Percentiles rank a stretch among this genome's conserved stretches.
These are phyloP conservation scores for Cyprinodon brontotheroides DNA, from an alignment of 2,113 vertebrate species.

Conservation along the genomic window DNA sequence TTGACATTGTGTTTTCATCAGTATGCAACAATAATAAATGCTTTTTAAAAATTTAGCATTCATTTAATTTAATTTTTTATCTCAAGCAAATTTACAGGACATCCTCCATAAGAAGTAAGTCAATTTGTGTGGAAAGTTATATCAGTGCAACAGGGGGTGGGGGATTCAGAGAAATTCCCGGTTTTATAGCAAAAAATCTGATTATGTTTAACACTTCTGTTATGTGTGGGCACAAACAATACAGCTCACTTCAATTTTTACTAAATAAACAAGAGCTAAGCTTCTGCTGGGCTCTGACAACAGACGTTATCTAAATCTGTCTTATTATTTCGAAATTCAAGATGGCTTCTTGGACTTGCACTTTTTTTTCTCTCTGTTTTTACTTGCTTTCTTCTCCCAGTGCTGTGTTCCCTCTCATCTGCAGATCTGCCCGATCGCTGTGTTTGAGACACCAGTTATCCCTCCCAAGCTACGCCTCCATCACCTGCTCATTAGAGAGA, in stretches of 20 bases:
- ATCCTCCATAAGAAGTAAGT: neutral
- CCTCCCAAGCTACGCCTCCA: slow-evolving; percentile 65
- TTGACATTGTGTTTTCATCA: no score
- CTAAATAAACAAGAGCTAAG: slow-evolving; percentile 3
- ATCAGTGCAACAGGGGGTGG: neutral
- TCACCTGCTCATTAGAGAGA: slow-evolving; percentile 78
- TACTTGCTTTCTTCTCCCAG: neutral
- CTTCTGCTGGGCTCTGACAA: slow-evolving; percentile 13
- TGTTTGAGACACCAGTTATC: slow-evolving; percentile 28
- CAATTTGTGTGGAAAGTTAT: neutral
- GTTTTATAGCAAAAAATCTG: neutral
- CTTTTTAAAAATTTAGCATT: neutral
- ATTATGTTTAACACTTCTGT: slow-evolving; percentile 25
- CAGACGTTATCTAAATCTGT: slow-evolving; percentile 29
- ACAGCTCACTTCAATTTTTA: neutral
- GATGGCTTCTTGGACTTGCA: neutral
- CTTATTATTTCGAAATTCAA: slow-evolving; percentile 29
- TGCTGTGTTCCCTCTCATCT: slow-evolving; percentile 27
- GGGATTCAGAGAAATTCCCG: neutral
- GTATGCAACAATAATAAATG: neutral
- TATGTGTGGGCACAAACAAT: neutral
- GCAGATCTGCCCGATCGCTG: slow-evolving; percentile 38
- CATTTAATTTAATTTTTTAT: neutral
- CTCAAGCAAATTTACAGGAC: neutral
- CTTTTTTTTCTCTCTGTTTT: slow-evolving; percentile 15